These are phyloP conservation scores for Vidua chalybeata DNA, from an alignment of 2,113 vertebrate genomes.

Conservation along the genomic window DNA sequence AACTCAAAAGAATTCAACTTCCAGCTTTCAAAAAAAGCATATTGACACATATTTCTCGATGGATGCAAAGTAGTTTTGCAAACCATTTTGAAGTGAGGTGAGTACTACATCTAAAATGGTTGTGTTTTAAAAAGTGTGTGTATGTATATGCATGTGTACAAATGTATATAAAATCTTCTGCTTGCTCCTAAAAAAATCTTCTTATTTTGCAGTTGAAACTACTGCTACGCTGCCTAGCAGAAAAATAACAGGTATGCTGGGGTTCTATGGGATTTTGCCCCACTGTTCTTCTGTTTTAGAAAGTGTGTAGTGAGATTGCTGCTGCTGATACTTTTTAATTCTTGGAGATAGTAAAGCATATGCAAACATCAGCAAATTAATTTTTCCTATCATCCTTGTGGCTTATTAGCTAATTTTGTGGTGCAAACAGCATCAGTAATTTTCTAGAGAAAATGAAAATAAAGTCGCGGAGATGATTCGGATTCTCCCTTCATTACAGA, in stretches of 20 bases:
- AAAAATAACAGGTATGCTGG: not conserved
- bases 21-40: not conserved
- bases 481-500: not conserved
- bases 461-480: not conserved
- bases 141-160: accelerated
- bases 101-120: not conserved
- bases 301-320: not conserved
- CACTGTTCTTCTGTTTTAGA: not conserved
- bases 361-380: not conserved
- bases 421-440: not conserved
- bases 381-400: not conserved
- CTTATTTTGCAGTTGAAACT: constrained; percentile 33
- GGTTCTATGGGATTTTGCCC: not conserved
- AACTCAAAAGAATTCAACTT: not conserved
- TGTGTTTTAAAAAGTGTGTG: not conserved
- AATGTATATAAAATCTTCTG: not conserved
- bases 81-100: not conserved
- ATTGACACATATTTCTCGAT: not conserved
- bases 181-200: not conserved
- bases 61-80: not conserved
- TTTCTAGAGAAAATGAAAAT: not conserved
- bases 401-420: not conserved
- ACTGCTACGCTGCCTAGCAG: not conserved
- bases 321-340: not conserved
- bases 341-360: not conserved